Percentiles rank a stretch among this genome's conserved stretches.
Evolutionary conservation across 2,888 invertebrate species (phyloP).

Genomic region (Acanthopleura granulata): DNA sequence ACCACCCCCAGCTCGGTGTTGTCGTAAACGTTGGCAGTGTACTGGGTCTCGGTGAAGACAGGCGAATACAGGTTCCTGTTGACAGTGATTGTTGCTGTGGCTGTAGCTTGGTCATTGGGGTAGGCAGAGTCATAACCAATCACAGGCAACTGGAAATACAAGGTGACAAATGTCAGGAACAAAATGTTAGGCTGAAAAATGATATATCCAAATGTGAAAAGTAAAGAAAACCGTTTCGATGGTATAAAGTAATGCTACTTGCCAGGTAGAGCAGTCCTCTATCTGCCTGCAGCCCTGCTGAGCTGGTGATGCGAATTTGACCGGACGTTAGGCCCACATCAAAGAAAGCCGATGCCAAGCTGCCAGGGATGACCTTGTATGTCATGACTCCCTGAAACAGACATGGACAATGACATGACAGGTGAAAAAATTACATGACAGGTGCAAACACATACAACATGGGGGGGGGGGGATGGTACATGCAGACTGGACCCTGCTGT

Average conservation of each 20-base stretch:
- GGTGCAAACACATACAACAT: too few relatives aligned
- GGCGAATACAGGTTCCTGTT: slow-evolving; percentile 54
- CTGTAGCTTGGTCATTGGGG: slow-evolving; percentile 45
- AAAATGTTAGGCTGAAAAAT: neutral
- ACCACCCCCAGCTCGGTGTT: slow-evolving; percentile 31
- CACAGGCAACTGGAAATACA: slow-evolving; percentile 44
- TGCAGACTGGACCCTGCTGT: too few relatives aligned
- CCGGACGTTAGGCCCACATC: slow-evolving; percentile 47
- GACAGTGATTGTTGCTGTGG: slow-evolving; percentile 51
- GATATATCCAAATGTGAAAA: neutral
- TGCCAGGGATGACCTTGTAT: slow-evolving; percentile 39
- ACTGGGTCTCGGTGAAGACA: slow-evolving; percentile 34
- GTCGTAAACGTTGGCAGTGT: slow-evolving; percentile 36
- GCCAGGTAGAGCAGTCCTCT: neutral
- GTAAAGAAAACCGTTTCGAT: neutral
- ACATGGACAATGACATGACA: slow-evolving; percentile 1
- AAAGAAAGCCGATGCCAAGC: slow-evolving; percentile 54
- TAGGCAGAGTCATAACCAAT: slow-evolving; percentile 51
- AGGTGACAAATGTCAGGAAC: neutral
- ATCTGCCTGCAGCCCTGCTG: neutral
- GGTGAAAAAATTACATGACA: neutral
- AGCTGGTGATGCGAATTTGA: neutral
- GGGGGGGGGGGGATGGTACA: too few relatives aligned
- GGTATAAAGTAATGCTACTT: neutral
- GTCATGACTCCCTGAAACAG: slow-evolving; percentile 39